phyloP scores from a whole-genome alignment of 2,113 vertebrate species.

The Scopus umbretta region DNA sequence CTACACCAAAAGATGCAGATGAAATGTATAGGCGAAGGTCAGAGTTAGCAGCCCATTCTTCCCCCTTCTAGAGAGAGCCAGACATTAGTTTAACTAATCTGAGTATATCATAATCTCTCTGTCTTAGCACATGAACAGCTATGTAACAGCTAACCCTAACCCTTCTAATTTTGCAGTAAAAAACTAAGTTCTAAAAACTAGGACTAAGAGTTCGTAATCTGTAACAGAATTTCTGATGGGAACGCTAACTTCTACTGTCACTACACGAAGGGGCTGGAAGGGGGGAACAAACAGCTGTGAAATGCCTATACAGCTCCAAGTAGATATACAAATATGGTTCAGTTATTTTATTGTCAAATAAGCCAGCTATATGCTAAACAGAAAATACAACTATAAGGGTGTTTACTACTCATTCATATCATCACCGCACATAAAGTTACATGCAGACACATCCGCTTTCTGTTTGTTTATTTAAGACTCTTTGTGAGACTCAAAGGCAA shows the following conservation, averaged over 20 bases:
- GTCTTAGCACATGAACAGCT: background rate
- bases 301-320: background rate
- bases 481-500: slow-evolving; percentile 22
- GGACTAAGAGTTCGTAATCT: background rate
- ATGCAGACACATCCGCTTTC: background rate
- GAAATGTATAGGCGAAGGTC: background rate
- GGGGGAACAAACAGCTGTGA: background rate
- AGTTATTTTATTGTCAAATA: background rate
- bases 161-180: background rate
- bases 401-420: background rate
- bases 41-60: background rate
- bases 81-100: background rate
- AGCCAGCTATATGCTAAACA: background rate
- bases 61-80: background rate
- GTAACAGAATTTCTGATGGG: background rate
- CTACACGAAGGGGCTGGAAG: background rate
- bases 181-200: too few relatives aligned
- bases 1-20: background rate
- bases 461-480: slow-evolving; percentile 35
- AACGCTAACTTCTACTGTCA: background rate
- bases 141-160: background rate
- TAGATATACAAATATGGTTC: background rate
- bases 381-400: background rate
- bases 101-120: background rate
- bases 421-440: background rate